Conservation (phyloP, 1,140 invertebrate species). For the Sesamia nonagrioides region DNA sequence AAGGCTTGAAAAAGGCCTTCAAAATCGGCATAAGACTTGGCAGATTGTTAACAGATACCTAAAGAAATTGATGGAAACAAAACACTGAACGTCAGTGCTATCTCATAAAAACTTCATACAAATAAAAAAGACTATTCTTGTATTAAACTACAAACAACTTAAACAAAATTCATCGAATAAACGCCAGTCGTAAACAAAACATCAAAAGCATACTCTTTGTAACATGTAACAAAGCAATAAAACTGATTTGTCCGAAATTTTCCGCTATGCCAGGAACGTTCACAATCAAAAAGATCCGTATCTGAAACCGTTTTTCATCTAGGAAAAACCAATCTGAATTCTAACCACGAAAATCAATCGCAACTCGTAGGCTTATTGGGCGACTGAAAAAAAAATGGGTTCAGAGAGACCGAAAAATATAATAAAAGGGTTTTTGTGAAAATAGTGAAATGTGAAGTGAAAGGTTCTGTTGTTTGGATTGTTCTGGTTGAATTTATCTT, state of each 20-base stretch:
- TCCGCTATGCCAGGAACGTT: background rate
- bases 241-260: background rate
- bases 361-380: conserved; percentile 7
- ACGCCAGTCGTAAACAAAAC: conserved; percentile 1
- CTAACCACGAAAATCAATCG: conserved; percentile 33
- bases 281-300: background rate
- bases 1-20: too few relatives aligned
- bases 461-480: background rate
- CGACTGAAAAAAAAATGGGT: conserved; percentile 16
- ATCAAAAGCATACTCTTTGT: conserved; percentile 4
- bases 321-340: conserved; percentile 21
- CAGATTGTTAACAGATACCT: too few relatives aligned
- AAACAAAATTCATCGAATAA: conserved; percentile 20
- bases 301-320: conserved; percentile 29
- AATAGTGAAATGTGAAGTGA: background rate
- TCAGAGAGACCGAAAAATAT: background rate
- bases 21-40: background rate
- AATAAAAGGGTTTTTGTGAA: background rate
- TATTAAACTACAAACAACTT: background rate
- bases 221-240: conserved; percentile 20
- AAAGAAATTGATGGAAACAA: too few relatives aligned
- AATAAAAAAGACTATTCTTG: background rate
- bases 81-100: background rate
- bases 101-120: background rate
- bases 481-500: background rate